Evolutionary conservation across 2,113 vertebrate genomes (phyloP), one percentile per base, ranked within the genome.

Genomic region (Gopherus flavomarginatus): DNA sequence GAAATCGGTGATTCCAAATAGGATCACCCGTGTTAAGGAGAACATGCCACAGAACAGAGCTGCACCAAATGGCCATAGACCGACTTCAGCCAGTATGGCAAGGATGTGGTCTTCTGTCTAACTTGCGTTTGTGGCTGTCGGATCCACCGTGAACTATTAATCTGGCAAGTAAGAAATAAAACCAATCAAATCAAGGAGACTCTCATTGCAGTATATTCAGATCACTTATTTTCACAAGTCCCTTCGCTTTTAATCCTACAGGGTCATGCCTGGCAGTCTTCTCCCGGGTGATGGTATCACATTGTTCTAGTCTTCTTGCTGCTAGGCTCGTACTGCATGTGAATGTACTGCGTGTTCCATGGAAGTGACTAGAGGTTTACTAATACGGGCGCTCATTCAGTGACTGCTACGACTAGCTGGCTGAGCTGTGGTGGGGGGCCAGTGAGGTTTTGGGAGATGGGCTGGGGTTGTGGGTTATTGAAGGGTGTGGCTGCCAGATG

Each of bases 121-220:
- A 1, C 50, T 1, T 27, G 50, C 35, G 44, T 35, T 27, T 19
- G 13, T 26, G 1, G 11, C 0, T 8, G 2, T 12, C 44, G 89
- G 24, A 31, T 4, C 35, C 2, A 0, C 19, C 3, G 1, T 17
- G 9, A 2, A 1, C 35, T 11, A 1, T 16, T 54, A 17, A n/a
- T 65, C 62, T 65, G 35, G n/a, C 62, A 69, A n/a, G 14, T 10
- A 57, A 65, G 59, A 31, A 17, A 65, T 4, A 65, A 31, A 29
- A 31, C 31, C 59, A 27, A 6, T 12, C 69, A 27, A 0, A 2
- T 11, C 6, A 7, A 0, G 2, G 47, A 11, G 14, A 1, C 29
- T 1, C 26, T 49, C 49, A 2, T n/a, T 4, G 44, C 21, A 1
- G 2, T 2, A 62, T 21, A 0, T 85, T 57, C 54, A 22, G 3